Evolutionary conservation across 2,113 vertebrate genomes (phyloP), one percentile per base, ranked within the genome.

Genomic region (Solea senegalensis): DNA sequence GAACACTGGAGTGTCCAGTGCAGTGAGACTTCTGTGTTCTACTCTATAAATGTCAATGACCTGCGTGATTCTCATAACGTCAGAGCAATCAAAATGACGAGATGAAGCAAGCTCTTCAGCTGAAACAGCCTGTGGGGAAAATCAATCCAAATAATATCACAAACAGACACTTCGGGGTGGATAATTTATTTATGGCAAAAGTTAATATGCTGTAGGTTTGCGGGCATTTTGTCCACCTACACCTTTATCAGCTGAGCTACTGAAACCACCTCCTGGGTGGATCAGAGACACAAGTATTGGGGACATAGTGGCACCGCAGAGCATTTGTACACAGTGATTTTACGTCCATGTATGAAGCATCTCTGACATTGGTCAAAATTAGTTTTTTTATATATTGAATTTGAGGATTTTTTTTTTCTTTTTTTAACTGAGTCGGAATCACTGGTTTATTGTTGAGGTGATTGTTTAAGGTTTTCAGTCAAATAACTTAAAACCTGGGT

Each of bases 61-160:
- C 64, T 76, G 39, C 55, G 28, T 40, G 64, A 76, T 44, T 78
- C 59, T 55, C 12, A 28, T 69, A 21, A 69, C 68, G 64, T 65
- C 40, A 75, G 62, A 46, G 63, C 51, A 83, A 84, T 86, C 85
- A 73, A 77, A 83, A 62, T 66, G 21, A 78, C 66, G 68, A 63
- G 45, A 84, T 56, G 49, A 81, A 72, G 46, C 44, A 14, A 80
- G 67, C 83, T 53, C 58, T 81, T 82, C 44, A 52, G 55, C 70
- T 52, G 8, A 65, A 78, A 74, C 49, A 63, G 53, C 74, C 64
- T 72, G 64, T 0, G 5, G 56, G 2, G 7, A 7, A 76, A 78
- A 83, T 75, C 69, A 59, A 72, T 79, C 62, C 76, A 74, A 73
- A 65, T 71, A 73, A 65, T 71, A 46, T 55, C 52, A 78, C 21